Base-by-base conservation (phyloP, 2,113 vertebrate species). In the Lipophrys pholis region DNA sequence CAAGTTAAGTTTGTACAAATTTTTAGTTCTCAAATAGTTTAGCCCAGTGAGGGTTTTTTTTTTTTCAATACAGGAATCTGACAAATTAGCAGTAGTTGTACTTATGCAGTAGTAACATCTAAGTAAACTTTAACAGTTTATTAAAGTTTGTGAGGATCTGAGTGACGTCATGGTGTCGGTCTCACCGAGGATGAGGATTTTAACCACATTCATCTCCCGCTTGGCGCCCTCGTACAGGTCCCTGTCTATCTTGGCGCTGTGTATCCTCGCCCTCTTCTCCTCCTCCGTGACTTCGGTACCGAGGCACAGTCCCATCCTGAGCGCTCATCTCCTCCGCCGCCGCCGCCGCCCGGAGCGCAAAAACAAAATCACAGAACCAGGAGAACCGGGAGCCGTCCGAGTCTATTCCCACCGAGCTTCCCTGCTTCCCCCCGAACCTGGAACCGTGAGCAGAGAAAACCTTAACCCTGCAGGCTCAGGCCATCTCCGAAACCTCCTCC, bases 131-230 rank as follows among this genome's bases (percentile, higher is more conserved):
- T 12, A 16, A 39, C 10, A 9, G 12, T 43, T 17, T 10, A 6
- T 52, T 9, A 43, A 2, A 11, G 5, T 11, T 14, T 46, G 62
- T 15, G 43, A 8, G 30, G 40, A 41, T 5, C 8, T 17, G 6
- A 14, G 10, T 54, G 54, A 8, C 10, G 35, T 46, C 9, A 39
- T 7, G 9, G 8, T 3, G 14, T 35, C 21, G n/a, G 51, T 54
- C 92, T 92, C 79, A 94, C 94, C 94, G 46, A 95, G 85, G 6
- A 95, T 66, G 35, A 95, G 92, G 1, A 95, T 91, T 63, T 94
- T 94, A 10, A 95, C 93, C 82, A 92, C 82, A 43, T 93, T 95
- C 90, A 94, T 86, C 51, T 95, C 94, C 40, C 79, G 73, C 48
- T 93, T 94, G 69, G 93, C 93, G 51, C 30, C 77, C 57, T 94